These are phyloP conservation scores for Leucoraja ocellata DNA, from an alignment of 2,797 vertebrate genomes.

Conservation along the genomic window DNA sequence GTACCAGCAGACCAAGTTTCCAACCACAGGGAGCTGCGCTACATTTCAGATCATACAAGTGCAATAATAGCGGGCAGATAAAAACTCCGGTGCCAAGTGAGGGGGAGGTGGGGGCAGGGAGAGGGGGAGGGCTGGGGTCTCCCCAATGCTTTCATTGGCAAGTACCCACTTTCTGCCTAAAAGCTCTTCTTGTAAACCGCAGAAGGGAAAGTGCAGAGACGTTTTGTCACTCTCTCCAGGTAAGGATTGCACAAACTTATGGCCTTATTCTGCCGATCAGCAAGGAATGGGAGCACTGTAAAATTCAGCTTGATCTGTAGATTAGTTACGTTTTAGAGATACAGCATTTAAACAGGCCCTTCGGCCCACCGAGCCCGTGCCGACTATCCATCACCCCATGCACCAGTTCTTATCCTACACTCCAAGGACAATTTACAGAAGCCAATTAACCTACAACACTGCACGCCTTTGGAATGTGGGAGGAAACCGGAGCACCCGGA, in stretches of 20 bases:
- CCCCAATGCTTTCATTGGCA: background rate
- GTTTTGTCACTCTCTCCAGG: background rate
- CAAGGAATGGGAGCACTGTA: background rate
- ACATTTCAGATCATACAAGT: background rate
- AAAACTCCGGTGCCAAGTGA: too few relatives aligned
- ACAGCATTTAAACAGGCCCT: too few relatives aligned
- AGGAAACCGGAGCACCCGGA: too few relatives aligned
- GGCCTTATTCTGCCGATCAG: background rate
- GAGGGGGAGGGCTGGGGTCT: background rate
- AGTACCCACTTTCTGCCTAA: background rate
- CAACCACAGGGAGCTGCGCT: background rate
- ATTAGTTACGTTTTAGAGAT: too few relatives aligned
- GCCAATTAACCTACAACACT: too few relatives aligned
- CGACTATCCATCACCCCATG: too few relatives aligned
- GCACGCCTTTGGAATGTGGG: too few relatives aligned
- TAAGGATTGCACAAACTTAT: background rate
- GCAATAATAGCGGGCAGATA: background rate
- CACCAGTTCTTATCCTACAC: too few relatives aligned
- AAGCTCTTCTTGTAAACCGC: background rate
- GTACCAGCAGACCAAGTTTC: conserved; percentile 23
- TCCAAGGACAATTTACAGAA: too few relatives aligned
- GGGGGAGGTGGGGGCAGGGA: background rate
- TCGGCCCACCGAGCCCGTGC: too few relatives aligned
- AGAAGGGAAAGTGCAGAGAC: too few relatives aligned
- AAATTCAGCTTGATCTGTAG: too few relatives aligned